phyloP scores from a whole-genome alignment of 2,888 invertebrate genomes.

The Dynastes hyllus region DNA sequence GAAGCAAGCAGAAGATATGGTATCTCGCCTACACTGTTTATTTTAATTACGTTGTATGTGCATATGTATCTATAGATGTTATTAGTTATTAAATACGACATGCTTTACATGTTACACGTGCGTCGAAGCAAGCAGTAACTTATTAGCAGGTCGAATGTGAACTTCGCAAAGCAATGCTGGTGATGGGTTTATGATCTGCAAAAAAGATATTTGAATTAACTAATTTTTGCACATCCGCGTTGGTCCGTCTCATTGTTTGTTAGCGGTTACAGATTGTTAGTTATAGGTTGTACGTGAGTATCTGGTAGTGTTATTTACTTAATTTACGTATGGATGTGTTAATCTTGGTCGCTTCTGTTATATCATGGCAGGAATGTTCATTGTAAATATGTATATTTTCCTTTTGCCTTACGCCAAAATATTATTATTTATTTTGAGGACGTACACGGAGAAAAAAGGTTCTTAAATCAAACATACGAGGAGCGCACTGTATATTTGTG shows the following conservation, averaged over 20 bases:
- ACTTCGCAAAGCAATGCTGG: too few species aligned
- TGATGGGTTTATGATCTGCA: not conserved
- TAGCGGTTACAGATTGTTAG: not conserved
- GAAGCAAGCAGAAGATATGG: not conserved
- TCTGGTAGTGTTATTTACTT: not conserved
- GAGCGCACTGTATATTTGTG: too few species aligned
- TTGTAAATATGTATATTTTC: too few species aligned
- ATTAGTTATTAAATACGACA: constrained; percentile 2
- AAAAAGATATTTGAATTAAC: not conserved
- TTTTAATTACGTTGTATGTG: not conserved
- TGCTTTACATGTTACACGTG: not conserved
- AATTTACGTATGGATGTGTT: not conserved
- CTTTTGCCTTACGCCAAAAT: too few species aligned
- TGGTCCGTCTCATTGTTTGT: not conserved
- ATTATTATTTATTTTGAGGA: too few species aligned
- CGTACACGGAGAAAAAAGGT: too few species aligned
- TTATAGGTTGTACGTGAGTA: constrained; percentile 2
- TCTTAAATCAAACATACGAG: too few species aligned
- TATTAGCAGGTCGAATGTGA: not conserved
- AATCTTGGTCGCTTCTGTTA: not conserved
- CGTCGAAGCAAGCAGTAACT: not conserved
- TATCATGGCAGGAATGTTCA: too few species aligned
- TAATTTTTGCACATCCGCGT: constrained; percentile 10
- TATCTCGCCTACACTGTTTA: not conserved
- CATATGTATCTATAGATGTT: not conserved